phyloP scores from a whole-genome alignment of 2,888 invertebrate genomes.

The Biston stratarius region DNA sequence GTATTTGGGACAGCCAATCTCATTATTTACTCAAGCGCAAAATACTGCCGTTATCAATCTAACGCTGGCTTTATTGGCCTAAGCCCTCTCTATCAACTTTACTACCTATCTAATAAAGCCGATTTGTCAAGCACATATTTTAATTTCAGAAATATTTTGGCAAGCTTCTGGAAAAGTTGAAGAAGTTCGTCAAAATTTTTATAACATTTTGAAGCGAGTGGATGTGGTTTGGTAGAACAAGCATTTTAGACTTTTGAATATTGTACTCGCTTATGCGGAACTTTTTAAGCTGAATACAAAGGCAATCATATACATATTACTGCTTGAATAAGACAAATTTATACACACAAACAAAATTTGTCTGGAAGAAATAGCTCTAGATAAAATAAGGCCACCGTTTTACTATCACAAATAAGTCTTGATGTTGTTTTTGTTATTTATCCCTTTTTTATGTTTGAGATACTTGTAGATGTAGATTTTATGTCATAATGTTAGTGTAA shows the following conservation, averaged over 20 bases:
- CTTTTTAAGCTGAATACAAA: neutral
- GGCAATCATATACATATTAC: no score
- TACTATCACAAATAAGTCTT: no score
- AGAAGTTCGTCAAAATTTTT: neutral
- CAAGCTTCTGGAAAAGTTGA: neutral
- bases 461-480: no score
- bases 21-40: constrained; percentile 26
- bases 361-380: no score
- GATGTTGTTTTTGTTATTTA: no score
- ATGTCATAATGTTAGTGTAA: no score
- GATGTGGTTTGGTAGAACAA: neutral
- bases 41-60: constrained; percentile 25
- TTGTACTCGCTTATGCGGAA: neutral
- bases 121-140: neutral
- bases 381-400: no score
- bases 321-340: no score
- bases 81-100: constrained; percentile 13
- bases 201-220: neutral
- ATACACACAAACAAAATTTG: no score
- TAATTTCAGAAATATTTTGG: neutral
- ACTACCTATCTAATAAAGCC: constrained; percentile 7
- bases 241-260: neutral
- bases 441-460: no score
- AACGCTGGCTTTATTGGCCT: constrained; percentile 13
- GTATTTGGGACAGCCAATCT: constrained; percentile 12